Evolutionary conservation across 2,797 vertebrate genomes (phyloP).

Genomic region (Lates japonicus): DNA sequence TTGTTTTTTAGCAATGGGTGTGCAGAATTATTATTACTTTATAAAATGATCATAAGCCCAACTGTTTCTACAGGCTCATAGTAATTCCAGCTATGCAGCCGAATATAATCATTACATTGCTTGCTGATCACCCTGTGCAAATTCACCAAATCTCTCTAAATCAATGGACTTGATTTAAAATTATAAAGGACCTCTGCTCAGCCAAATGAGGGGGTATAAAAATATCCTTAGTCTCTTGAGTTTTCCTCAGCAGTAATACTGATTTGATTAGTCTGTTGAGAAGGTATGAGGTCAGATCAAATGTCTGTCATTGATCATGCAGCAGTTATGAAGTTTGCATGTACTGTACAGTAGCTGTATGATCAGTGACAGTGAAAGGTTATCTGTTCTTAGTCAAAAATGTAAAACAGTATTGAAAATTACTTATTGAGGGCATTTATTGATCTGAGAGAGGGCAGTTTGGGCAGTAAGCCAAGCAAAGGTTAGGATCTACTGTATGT

Average conservation of each 20-base stretch:
- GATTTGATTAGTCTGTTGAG: conserved; percentile 14
- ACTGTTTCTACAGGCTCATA: conserved; percentile 23
- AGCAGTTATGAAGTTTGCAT: conserved; percentile 7
- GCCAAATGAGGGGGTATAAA: neutral
- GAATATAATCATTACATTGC: conserved; percentile 13
- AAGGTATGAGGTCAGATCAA: conserved; percentile 19
- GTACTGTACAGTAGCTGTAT: neutral
- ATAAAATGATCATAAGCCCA: conserved; percentile 27
- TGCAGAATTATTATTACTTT: conserved; percentile 24
- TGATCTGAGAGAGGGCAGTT: conserved; percentile 2
- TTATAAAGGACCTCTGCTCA: conserved; percentile 7
- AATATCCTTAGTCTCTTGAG: neutral
- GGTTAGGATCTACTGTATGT: neutral
- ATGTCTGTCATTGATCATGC: neutral
- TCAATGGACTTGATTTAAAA: conserved; percentile 27
- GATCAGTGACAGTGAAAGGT: conserved; percentile 1
- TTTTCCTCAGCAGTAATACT: neutral
- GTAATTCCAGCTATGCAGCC: conserved; percentile 30
- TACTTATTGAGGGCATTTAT: neutral
- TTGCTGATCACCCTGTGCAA: neutral
- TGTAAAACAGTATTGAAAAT: conserved; percentile 4
- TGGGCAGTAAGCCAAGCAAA: neutral
- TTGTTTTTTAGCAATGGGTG: conserved; percentile 11
- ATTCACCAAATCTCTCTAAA: conserved; percentile 26
- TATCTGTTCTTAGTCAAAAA: neutral